Conservation (phyloP, 2,113 vertebrate genomes). For the Forbesichthys papilliferus region DNA sequence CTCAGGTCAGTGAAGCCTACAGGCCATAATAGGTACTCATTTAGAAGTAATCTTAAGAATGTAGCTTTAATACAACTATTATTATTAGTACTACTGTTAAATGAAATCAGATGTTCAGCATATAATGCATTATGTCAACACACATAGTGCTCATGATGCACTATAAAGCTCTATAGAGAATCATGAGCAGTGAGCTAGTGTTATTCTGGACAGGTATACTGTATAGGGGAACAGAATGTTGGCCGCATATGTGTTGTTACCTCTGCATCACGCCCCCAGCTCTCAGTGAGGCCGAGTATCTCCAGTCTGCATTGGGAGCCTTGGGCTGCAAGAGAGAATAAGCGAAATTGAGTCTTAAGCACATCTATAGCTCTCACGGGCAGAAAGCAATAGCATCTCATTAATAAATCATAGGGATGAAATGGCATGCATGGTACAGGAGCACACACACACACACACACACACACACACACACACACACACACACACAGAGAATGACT, state of each 20-base stretch:
- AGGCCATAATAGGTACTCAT: too few species aligned
- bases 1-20: too few species aligned
- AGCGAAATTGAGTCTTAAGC: slow-evolving; percentile 70
- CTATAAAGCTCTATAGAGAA: background rate
- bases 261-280: slow-evolving; percentile 92
- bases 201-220: background rate
- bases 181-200: background rate
- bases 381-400: slow-evolving; percentile 57
- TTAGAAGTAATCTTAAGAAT: too few species aligned
- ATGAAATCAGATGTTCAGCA: too few species aligned
- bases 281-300: slow-evolving; percentile 96
- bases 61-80: too few species aligned
- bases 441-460: background rate
- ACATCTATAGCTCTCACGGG: slow-evolving; percentile 30
- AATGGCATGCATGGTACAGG: too few species aligned
- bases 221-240: background rate
- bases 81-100: too few species aligned
- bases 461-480: slow-evolving; percentile 3
- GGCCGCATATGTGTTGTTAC: slow-evolving; percentile 69
- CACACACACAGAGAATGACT: slow-evolving; percentile 21
- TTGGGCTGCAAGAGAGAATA: slow-evolving; percentile 88
- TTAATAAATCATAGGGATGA: slow-evolving; percentile 59
- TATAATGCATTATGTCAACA: too few species aligned
- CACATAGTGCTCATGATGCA: too few species aligned
- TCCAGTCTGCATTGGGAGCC: slow-evolving; percentile 89